Base-by-base conservation (phyloP, 1,140 invertebrate species). In the Drosophila nigromelanica region DNA sequence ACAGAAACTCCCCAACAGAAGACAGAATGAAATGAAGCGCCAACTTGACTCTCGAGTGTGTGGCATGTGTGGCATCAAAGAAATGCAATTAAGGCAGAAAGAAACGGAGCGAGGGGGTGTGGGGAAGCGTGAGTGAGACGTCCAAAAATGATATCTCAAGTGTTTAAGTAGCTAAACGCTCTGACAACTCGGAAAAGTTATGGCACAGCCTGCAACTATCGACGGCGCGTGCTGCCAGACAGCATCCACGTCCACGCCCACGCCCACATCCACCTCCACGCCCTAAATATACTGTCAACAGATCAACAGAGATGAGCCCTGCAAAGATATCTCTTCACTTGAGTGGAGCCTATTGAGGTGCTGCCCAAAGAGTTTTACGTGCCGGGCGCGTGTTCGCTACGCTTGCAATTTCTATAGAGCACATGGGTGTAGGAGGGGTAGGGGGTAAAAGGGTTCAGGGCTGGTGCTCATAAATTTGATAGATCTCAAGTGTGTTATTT, bases 91-190 rank as follows among this genome's bases (percentile, higher is more conserved):
- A 87, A 89, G 61, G 63, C 70, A 68, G 47, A 30, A 8, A 14
- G 11, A 27, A 27, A 27, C 5, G 14, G 7, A 56, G 39, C 15
- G 1, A 40, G 35, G 6, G 3, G 1, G 12, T 27, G 8, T 15
- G 1, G 27, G 27, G 14, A 24, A 24, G 18, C 39, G 51, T 6
- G 24, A 15, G n/a, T 7, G 11, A 33, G 40, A 43, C 52, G 45
- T 52, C 67, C 58, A 45, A 72, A 62, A 55, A 78, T 81, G 71
- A 77, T 62, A 80, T 86, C 82, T 81, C 81, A 89, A 87, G 83
- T 87, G 83, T 69, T 87, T 87, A 89, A 87, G 83, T 87, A 87
- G 83, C 76, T 89, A 83, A 89, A 83, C 76, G 79, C 76, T 33
- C 76, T 87, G 83, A 87, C 83, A 87, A 89, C 76, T 70, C 54